A percentile compares a stretch with the other conserved stretches of the same genome.
Conservation (phyloP, 2,113 vertebrate genomes). For the Struthidea cinerea region DNA sequence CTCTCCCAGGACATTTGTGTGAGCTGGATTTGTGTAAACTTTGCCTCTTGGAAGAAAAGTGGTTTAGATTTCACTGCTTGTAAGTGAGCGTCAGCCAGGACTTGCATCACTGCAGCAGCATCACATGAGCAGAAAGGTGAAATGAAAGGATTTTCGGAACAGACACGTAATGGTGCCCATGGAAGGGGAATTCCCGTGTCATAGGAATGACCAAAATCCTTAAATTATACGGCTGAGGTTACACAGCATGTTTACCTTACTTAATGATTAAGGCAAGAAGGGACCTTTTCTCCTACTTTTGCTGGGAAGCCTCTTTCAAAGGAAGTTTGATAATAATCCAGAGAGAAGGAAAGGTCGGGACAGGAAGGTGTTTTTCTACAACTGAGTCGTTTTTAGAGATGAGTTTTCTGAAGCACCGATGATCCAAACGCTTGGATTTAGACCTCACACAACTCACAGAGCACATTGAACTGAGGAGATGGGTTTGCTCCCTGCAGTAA, state of each 20-base stretch:
- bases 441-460: neutral
- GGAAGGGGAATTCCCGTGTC: neutral
- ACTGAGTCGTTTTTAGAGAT: neutral
- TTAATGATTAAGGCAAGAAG: neutral
- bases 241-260: neutral
- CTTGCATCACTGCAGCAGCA: neutral
- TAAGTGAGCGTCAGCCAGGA: neutral
- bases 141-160: neutral
- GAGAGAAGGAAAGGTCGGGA: neutral
- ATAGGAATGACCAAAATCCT: neutral
- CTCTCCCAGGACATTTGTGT: neutral
- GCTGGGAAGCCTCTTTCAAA: neutral
- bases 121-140: neutral
- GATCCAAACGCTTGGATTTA: neutral
- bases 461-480: neutral
- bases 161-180: fast-evolving
- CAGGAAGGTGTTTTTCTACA: neutral
- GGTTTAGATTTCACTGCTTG: neutral
- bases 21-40: neutral
- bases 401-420: neutral
- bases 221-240: neutral
- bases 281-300: neutral
- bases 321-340: neutral
- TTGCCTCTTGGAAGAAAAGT: neutral
- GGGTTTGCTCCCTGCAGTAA: neutral